A percentile compares a stretch with the other conserved stretches of the same genome.
phyloP scores from a whole-genome alignment of 2,888 invertebrate species.

The Lasioglossum zephyrum region DNA sequence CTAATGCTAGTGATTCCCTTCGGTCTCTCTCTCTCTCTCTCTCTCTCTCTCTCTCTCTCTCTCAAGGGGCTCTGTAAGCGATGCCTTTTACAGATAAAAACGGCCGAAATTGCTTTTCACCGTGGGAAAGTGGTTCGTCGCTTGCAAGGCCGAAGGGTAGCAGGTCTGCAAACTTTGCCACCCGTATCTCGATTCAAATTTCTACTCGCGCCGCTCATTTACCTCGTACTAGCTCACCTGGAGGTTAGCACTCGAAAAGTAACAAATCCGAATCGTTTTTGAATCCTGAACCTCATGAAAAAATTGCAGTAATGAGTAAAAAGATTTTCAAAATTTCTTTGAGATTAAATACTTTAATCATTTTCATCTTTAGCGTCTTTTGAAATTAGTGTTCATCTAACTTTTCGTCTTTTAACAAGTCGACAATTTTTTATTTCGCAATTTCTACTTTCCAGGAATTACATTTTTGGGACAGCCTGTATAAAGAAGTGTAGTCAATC shows the following conservation, averaged over 20 bases:
- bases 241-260: not conserved
- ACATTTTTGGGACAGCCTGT: too few species aligned
- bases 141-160: not conserved
- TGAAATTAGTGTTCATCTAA: too few species aligned
- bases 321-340: too few species aligned
- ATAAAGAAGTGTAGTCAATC: too few species aligned
- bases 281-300: too few species aligned
- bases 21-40: not conserved
- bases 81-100: constrained; percentile 2
- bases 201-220: not conserved
- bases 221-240: not conserved
- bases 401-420: too few species aligned
- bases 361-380: too few species aligned
- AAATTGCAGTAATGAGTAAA: too few species aligned
- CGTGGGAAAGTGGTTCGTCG: not conserved
- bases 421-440: too few species aligned
- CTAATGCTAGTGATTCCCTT: not conserved
- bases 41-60: not conserved
- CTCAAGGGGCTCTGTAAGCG: not conserved
- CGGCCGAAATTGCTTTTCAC: constrained; percentile 7
- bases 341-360: too few species aligned
- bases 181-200: constrained; percentile 6
- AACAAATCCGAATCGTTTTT: too few species aligned
- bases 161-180: not conserved
- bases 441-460: too few species aligned